Evolutionary conservation across 2,797 vertebrate genomes (phyloP).

Genomic region (Eremophila alpestris): DNA sequence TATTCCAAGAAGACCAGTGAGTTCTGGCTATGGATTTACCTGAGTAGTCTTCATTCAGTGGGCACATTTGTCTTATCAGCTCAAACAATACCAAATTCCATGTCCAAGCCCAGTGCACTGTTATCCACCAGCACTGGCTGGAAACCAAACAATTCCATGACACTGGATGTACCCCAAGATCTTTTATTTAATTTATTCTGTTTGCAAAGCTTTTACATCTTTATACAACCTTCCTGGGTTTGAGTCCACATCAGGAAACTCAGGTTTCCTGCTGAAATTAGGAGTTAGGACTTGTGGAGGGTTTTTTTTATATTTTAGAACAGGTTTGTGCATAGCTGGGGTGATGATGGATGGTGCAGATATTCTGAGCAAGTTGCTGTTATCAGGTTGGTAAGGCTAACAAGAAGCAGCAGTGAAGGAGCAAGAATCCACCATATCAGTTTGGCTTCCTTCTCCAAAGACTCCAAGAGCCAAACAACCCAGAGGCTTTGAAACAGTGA

Average conservation of each 20-base stretch:
- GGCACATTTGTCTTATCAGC: not conserved
- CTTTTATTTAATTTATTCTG: not conserved
- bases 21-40: not conserved
- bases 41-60: not conserved
- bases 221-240: fast-evolving
- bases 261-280: not conserved
- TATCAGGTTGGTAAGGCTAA: not conserved
- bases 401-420: not conserved
- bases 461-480: not conserved
- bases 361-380: not conserved
- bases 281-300: not conserved
- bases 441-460: not conserved
- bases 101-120: too few relatives aligned
- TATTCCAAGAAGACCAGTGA: not conserved
- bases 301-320: not conserved
- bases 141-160: too few relatives aligned
- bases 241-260: not conserved
- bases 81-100: not conserved
- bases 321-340: not conserved
- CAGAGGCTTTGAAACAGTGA: not conserved
- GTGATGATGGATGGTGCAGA: not conserved
- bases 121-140: not conserved
- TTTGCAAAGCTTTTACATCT: not conserved
- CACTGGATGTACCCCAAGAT: not conserved
- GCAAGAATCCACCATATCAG: not conserved